Percentiles rank a stretch among this genome's conserved stretches.
phyloP scores from a whole-genome alignment of 2,797 vertebrate genomes.

The Syngnathus rostellatus region DNA sequence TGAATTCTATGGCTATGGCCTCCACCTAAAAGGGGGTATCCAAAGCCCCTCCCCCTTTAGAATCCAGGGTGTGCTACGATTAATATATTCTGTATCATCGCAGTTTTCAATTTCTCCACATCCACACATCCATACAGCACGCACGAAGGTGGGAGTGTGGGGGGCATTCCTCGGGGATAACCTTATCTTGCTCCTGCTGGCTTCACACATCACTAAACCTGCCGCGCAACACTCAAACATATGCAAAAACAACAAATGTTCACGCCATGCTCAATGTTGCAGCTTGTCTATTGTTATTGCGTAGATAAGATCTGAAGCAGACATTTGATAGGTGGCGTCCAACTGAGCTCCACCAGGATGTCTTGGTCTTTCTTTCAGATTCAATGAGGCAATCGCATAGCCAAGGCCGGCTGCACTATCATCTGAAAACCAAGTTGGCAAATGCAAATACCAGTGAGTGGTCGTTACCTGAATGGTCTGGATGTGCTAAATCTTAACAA shows the following conservation, averaged over 20 bases:
- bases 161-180: slow-evolving; percentile 61
- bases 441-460: slow-evolving; percentile 45
- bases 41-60: too few relatives aligned
- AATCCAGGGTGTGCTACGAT: too few relatives aligned
- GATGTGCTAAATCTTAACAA: slow-evolving; percentile 27
- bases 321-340: background rate
- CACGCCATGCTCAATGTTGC: background rate
- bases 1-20: too few relatives aligned
- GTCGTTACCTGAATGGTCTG: slow-evolving; percentile 23
- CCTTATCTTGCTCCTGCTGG: slow-evolving; percentile 65
- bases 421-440: slow-evolving; percentile 16
- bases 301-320: background rate
- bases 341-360: background rate
- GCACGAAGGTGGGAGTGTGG: slow-evolving; percentile 33
- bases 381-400: slow-evolving; percentile 12
- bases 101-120: too few relatives aligned
- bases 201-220: slow-evolving; percentile 44
- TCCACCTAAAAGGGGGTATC: too few relatives aligned
- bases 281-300: background rate
- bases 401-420: background rate
- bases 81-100: too few relatives aligned
- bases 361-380: slow-evolving; percentile 25
- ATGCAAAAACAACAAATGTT: background rate
- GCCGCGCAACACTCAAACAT: slow-evolving; percentile 17
- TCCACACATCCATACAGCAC: too few relatives aligned